Evolutionary conservation across 2,888 invertebrate species (phyloP), one percentile per base, ranked within the genome.

Genomic region (Patella ulyssiponensis): DNA sequence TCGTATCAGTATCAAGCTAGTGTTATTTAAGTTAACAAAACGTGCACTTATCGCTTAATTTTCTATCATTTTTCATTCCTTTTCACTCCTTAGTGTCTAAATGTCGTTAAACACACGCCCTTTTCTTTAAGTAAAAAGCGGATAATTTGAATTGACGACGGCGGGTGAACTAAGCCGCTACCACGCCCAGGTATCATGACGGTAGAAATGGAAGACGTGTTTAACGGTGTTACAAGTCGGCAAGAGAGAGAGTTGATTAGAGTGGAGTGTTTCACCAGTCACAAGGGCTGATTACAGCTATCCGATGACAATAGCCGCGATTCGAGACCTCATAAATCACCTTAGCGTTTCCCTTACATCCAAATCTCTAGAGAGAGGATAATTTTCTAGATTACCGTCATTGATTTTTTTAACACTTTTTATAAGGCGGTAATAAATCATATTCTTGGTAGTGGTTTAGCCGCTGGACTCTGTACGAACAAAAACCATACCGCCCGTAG

Each of bases 21-120:
- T 14, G 64, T 64, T 64, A 64, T 14, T 64, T 20, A 12, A 64
- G 64, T 64, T 64, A 20, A 64, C 23, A 12, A 20, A 64, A 64
- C 64, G 23, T 64, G 64, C 64, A 64, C 23, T 64, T 64, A 64
- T 64, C 64, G 64, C 64, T 64, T 64, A 64, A 64, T 64, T 64
- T 64, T 64, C 64, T 20, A 64, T 64, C 64, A 64, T 64, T 64
- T 64, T 64, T 64, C 64, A 64, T 64, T 23, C 64, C 64, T 64
- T n/a, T 64, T 64, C 20, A 64, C 64, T 64, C 64, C 23, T 64
- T 64, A 64, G 20, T 64, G 64, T 64, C 64, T 64, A 64, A 64
- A 64, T 64, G 64, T 64, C 64, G 64, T 64, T 64, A 64, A 64
- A 64, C 64, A 64, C 9, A 64, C 64, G 64, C 64, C 64, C 64